Base-by-base conservation (phyloP, 2,797 vertebrate species). In the Sebastes itinus region DNA sequence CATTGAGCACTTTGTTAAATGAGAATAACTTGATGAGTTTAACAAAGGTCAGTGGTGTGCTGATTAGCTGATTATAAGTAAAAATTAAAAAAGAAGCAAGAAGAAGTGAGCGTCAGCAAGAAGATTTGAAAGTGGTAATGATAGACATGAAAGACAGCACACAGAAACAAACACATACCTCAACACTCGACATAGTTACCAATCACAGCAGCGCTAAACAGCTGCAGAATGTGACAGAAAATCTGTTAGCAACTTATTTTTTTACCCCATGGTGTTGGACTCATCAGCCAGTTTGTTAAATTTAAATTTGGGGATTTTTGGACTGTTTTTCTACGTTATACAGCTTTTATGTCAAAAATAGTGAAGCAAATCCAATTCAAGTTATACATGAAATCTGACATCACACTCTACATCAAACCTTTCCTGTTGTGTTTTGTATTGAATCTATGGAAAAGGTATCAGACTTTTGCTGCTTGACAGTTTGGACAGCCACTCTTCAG, bases 81-180 rank as follows among this genome's bases (percentile, higher is more conserved):
- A 20, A 42, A 42, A 7, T 11, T 7, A 23, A 35, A 58, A 66
- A 59, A 70, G n/a, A 73, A 38, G n/a, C 14, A 46, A 42, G 8
- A 60, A 75, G 55, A 74, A 49, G 30, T 46, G n/a, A 28, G 28
- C 7, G 72, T 14, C 13, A 67, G 20, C 12, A 80, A 75, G 20
- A 74, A 20, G 23, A 68, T 38, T 14, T 46, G 63, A 4, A 55
- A 52, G 28, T 60, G n/a, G n/a, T 63, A 9, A 73, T 13, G 58
- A 10, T 3, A 71, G 20, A 84, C 72, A 83, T 54, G 14, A 68
- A 74, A 80, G 42, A 83, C 75, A 54, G 7, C 54, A 81, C 72
- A 81, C 80, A 85, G 16, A 72, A 18, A 77, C 30, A 84, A 46
- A 77, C 32, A 77, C 25, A 62, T 1, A 86, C 30, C 56, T 18